A percentile compares a stretch with the other conserved stretches of the same genome.
phyloP scores from a whole-genome alignment of 2,113 vertebrate species.

The Paradisaea rubra region DNA sequence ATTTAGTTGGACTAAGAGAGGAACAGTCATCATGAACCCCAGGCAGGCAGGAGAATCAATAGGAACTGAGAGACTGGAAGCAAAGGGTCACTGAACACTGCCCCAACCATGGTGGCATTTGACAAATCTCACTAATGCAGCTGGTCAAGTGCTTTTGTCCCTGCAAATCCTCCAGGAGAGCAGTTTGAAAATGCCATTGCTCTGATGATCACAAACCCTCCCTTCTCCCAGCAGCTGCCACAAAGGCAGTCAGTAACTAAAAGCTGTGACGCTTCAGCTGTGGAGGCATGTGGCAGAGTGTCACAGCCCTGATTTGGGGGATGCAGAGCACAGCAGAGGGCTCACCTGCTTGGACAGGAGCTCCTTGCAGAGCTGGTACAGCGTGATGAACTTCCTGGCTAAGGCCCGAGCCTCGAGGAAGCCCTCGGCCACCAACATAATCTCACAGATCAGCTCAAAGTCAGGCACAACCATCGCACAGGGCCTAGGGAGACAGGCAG shows the following conservation, averaged over 20 bases:
- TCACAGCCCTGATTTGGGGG: neutral
- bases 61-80: neutral
- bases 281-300: neutral
- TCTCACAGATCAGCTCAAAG: constrained; percentile 97
- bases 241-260: neutral
- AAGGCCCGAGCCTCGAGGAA: constrained; percentile 85
- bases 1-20: neutral
- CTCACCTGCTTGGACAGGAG: constrained; percentile 94
- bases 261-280: neutral
- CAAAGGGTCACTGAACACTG: neutral
- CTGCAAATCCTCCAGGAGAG: neutral
- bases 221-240: neutral
- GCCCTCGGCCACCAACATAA: constrained; percentile 96
- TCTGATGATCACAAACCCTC: neutral
- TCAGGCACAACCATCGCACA: constrained; percentile 98
- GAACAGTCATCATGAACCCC: neutral
- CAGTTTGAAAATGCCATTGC: neutral
- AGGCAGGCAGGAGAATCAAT: neutral
- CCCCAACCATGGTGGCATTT: neutral
- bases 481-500: constrained; percentile 71
- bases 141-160: neutral
- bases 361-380: constrained; percentile 92
- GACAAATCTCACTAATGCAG: neutral
- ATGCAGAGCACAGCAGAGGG: neutral
- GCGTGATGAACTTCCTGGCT: constrained; percentile 92